A percentile compares a stretch with the other conserved stretches of the same genome.
These are phyloP conservation scores for Neocloeon triangulifer DNA, from an alignment of 1,140 invertebrate genomes.

Conservation along the genomic window DNA sequence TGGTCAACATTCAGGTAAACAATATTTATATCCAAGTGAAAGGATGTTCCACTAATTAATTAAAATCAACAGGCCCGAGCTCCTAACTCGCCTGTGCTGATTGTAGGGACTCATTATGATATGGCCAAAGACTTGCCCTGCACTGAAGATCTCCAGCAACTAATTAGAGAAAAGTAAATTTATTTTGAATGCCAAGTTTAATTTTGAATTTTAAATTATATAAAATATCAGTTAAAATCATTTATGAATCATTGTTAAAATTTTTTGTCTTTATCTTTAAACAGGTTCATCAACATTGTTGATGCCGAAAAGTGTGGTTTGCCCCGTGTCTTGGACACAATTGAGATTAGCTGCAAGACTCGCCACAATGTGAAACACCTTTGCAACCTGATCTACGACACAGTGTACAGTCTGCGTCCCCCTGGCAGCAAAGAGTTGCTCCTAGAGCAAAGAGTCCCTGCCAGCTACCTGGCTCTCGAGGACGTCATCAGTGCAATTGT, in stretches of 20 bases:
- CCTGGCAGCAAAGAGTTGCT: slow-evolving; percentile 77
- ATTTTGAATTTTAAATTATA: not conserved
- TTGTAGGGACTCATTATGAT: slow-evolving; percentile 89
- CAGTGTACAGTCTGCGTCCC: slow-evolving; percentile 73
- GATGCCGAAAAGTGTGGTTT: slow-evolving; percentile 92
- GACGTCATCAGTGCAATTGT: slow-evolving; percentile 69
- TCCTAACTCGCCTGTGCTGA: slow-evolving; percentile 82
- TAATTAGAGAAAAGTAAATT: slow-evolving; percentile 42
- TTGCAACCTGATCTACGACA: slow-evolving; percentile 83
- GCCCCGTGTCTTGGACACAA: slow-evolving; percentile 76
- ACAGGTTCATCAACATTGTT: slow-evolving; percentile 69
- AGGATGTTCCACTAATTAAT: too few species aligned
- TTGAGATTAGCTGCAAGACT: slow-evolving; percentile 79
- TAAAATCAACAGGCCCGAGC: slow-evolving; percentile 74
- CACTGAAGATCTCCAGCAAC: slow-evolving; percentile 66
- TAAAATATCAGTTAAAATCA: too few species aligned
- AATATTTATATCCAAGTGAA: too few species aligned
- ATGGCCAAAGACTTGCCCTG: slow-evolving; percentile 48
- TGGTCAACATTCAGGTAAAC: slow-evolving; percentile 77
- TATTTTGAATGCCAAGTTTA: too few species aligned
- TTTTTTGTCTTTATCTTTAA: slow-evolving; percentile 1
- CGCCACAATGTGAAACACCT: slow-evolving; percentile 77
- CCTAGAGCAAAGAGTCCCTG: slow-evolving; percentile 85
- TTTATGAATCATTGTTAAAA: not conserved
- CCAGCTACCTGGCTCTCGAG: slow-evolving; percentile 83